A percentile compares a stretch with the other conserved stretches of the same genome.
Conservation (phyloP, 2,113 vertebrate genomes). For the Chelonoidis abingdonii region DNA sequence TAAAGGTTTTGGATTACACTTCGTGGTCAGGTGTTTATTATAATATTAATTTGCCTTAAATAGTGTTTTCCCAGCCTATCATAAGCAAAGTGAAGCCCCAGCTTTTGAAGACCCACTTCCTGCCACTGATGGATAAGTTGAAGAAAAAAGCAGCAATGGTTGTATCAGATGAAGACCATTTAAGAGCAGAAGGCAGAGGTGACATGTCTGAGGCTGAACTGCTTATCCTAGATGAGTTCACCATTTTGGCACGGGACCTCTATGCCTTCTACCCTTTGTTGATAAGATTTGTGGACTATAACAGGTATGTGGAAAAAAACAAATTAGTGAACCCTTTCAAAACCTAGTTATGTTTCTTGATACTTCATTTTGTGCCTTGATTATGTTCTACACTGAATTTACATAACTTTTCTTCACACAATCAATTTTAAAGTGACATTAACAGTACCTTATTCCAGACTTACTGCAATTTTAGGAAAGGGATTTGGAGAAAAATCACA, state of each 20-base stretch:
- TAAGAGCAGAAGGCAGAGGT: constrained; percentile 92
- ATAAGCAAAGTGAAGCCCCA: constrained; percentile 94
- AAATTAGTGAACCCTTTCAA: constrained; percentile 28
- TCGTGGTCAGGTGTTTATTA: constrained; percentile 47
- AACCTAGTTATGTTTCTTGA: not conserved
- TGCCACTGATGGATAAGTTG: constrained; percentile 97
- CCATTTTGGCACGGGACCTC: constrained; percentile 91
- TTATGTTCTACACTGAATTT: not conserved
- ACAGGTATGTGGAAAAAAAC: constrained; percentile 84
- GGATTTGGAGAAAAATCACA: not conserved
- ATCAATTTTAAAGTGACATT: not conserved
- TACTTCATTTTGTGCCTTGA: not conserved
- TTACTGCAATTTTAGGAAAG: not conserved
- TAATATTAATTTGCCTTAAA: constrained; percentile 72
- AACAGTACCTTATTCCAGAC: not conserved
- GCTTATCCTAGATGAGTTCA: constrained; percentile 96
- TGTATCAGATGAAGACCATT: constrained; percentile 92
- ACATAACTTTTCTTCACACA: constrained; percentile 18
- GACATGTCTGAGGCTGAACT: constrained; percentile 98
- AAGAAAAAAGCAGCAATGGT: constrained; percentile 95
- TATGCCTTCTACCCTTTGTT: constrained; percentile 98
- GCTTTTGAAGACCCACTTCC: constrained; percentile 94
- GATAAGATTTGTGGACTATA: constrained; percentile 97
- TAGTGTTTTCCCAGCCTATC: constrained; percentile 98
- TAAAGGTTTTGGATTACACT: constrained; percentile 35